Base-by-base conservation (phyloP, 2,113 vertebrate species). In the Pluvialis apricaria region DNA sequence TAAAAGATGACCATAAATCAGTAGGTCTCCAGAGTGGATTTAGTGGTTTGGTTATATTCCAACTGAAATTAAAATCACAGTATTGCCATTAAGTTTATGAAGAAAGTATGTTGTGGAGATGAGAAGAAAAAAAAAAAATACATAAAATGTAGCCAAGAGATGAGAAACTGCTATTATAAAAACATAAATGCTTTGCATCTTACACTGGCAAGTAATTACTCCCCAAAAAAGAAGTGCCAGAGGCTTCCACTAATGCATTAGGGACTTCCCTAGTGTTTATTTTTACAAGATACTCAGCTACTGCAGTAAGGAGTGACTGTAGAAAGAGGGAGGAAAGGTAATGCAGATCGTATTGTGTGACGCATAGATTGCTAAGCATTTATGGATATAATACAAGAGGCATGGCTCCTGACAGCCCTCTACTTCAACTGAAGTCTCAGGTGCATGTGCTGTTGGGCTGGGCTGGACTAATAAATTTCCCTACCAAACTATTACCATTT, bases 1-100 rank as follows among this genome's bases (percentile, higher is more conserved):
- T 91, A 94, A 96, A 96, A 95, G 89, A 72, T 76, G n/a, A 58
- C 58, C 62, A 38, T 94, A 92, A 96, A 94, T 91, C 84, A 79
- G 21, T 36, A 69, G 42, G 54, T 82, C 77, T 94, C 78, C 42
- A 20, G 88, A 80, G 83, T 4, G 61, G 52, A 45, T 65, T 79
- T 92, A 79, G 75, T 70, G 45, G 55, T 38, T 87, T 87, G 78
- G 66, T 11, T 83, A 15, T 86, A 71, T 84, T 95, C 78, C 86
- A 89, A 9, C 55, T 86, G 69, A 95, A 87, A 89, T 94, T 82
- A 91, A 92, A 94, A 79, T 72, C 24, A n/a, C 15, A 79, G 9
- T 49, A 72, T 87, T 88, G 22, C 68, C 24, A 81, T 75, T 86
- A 71, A 61, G 81, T 60, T 94, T 84, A 89, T 92, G 90, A 34